Conservation (phyloP, 2,797 vertebrate species). For the Galagoides demidoff region DNA sequence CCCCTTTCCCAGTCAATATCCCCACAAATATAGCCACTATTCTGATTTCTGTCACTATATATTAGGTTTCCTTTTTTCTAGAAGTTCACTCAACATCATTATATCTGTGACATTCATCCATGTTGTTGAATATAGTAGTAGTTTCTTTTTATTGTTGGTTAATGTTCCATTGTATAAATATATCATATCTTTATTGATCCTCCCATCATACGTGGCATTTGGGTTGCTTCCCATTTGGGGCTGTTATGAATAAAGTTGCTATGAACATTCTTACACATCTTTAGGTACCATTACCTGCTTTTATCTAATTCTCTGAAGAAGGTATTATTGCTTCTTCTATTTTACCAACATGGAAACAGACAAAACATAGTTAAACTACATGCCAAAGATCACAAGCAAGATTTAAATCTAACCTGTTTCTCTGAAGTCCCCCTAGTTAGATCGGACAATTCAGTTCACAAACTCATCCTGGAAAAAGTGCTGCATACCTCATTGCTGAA, state of each 20-base stretch:
- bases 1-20: no score
- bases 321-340: neutral
- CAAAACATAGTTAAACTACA: neutral
- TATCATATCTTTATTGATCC: neutral
- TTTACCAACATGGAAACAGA: neutral
- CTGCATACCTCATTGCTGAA: no score
- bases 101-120: neutral
- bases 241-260: neutral
- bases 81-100: neutral
- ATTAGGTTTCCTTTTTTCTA: neutral
- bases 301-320: neutral
- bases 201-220: neutral
- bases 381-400: neutral
- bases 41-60: neutral
- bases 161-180: neutral
- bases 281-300: neutral
- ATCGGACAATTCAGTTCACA: no score
- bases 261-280: neutral
- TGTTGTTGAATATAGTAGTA: accelerated
- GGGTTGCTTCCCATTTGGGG: neutral
- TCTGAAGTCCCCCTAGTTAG: neutral
- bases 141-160: neutral
- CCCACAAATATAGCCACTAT: neutral
- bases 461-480: no score
- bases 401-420: neutral